phyloP scores from a whole-genome alignment of 2,797 vertebrate species.

The Pyrrhura leucotis region DNA sequence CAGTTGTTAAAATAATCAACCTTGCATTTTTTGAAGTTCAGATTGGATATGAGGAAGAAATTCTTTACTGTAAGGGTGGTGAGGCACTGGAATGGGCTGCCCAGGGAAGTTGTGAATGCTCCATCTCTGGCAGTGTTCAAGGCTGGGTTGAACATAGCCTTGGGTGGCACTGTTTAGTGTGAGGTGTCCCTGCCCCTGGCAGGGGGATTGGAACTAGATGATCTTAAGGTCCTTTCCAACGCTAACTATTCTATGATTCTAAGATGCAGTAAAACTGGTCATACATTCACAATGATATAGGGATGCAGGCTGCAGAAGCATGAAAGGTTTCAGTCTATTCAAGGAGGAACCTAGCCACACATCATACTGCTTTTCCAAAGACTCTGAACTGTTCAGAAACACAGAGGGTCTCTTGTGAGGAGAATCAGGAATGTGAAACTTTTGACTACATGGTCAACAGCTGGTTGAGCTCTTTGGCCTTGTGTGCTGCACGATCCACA shows the following conservation, averaged over 20 bases:
- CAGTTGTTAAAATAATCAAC: not conserved
- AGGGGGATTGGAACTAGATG: too few relatives aligned
- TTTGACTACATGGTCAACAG: not conserved
- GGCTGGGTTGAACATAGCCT: too few relatives aligned
- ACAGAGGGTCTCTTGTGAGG: not conserved
- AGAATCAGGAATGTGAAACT: not conserved
- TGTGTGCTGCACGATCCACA: not conserved
- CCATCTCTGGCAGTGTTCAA: too few relatives aligned
- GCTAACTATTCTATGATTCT: too few relatives aligned
- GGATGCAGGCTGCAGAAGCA: not conserved
- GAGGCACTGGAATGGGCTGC: too few relatives aligned
- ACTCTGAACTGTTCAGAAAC: not conserved
- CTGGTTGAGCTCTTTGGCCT: not conserved
- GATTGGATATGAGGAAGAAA: too few relatives aligned
- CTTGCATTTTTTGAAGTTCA: not conserved
- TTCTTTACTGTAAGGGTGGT: too few relatives aligned
- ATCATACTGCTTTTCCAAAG: not conserved
- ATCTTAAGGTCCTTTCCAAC: too few relatives aligned
- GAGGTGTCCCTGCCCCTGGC: too few relatives aligned
- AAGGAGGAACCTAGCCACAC: not conserved
- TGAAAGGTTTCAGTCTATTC: not conserved
- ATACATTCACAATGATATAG: not conserved
- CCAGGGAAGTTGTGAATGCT: too few relatives aligned
- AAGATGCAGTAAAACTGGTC: not conserved
- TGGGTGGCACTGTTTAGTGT: too few relatives aligned